Evolutionary conservation across 2,888 invertebrate species (phyloP), one percentile per base, ranked within the genome.

Genomic region (Brachyopa scutellaris): DNA sequence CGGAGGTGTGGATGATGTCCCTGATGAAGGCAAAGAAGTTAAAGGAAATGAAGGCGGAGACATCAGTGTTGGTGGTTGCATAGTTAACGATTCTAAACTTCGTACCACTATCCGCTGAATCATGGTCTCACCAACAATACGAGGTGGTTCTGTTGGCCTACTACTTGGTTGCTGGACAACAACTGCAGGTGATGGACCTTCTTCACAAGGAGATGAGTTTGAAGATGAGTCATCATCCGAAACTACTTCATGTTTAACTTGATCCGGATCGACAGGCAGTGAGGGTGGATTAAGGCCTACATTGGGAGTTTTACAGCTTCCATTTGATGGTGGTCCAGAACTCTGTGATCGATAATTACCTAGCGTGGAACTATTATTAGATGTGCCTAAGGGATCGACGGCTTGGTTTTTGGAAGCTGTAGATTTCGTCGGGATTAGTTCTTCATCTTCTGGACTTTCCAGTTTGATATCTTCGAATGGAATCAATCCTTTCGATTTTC

Each of bases 51-150:
- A 17, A 0, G 80, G n/a, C n/a, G 80, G 19, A 2, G 61, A 67
- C 49, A 84, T 83, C 21, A 72, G 62, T 1, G 59, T 51, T 19
- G 80, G 38, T 19, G 84, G 80, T 2, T 61, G 53, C 45, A 57
- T 45, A 9, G 55, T 67, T 21, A 70, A 36, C 0, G 67, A 84
- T 17, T 69, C 73, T 6, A 77, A 2, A 31, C 45, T 84, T 42
- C 62, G 85, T 84, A 17, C 86, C 84, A 85, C 85, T 9, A 90
- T 19, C 7, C 88, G 86, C 62, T 89, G 88, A 33, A 89, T 89
- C 19, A 88, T 89, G 0, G 89, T 89, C 9, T 88, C 89, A 0
- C 89, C 90, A 4, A 88, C 87, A 23, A 86, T 85, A 2, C 87
- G 87, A 9, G 88, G 86, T 3, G 78, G 57, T 2, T 76, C 57